A percentile compares a stretch with the other conserved stretches of the same genome.
phyloP scores from a whole-genome alignment of 2,888 invertebrate genomes.

The Chalcosyrphus nemorum region DNA sequence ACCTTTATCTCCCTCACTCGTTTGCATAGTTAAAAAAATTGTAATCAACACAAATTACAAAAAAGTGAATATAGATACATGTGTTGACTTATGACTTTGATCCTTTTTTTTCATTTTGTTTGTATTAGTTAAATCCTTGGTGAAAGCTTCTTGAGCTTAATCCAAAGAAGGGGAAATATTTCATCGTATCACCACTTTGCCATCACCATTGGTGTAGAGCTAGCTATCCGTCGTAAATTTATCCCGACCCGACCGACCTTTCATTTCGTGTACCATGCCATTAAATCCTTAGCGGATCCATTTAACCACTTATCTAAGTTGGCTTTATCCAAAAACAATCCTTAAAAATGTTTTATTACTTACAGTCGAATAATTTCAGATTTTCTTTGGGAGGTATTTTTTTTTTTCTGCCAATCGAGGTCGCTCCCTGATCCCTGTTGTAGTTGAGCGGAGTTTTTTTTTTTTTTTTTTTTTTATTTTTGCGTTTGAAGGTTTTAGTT shows the following conservation, averaged over 20 bases:
- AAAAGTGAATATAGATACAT: background rate
- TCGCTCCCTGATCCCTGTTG: constrained; percentile 65
- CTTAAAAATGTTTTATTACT: constrained; percentile 73
- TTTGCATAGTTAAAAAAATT: constrained; percentile 22
- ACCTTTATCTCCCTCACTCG: too few species aligned
- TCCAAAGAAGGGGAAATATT: constrained; percentile 53
- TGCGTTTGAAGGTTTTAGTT: constrained; percentile 70
- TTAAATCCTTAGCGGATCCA: constrained; percentile 72
- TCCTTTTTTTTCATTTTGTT: background rate
- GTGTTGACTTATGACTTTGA: background rate
- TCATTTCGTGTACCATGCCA: constrained; percentile 69
- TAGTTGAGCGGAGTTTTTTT: constrained; percentile 53
- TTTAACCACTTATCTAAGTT: constrained; percentile 73
- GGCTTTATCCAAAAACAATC: constrained; percentile 73
- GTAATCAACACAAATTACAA: background rate
- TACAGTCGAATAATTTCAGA: constrained; percentile 71
- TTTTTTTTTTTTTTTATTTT: constrained; percentile 60
- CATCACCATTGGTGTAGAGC: constrained; percentile 15
- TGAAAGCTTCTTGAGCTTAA: constrained; percentile 62
- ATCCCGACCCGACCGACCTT: constrained; percentile 49
- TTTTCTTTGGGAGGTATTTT: constrained; percentile 56
- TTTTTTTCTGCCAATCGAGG: constrained; percentile 35
- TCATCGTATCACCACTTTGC: constrained; percentile 44
- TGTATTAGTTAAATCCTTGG: constrained; percentile 24
- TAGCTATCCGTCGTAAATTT: constrained; percentile 37